Conservation (phyloP, 2,888 invertebrate species). For the Cephus pygmeus region DNA sequence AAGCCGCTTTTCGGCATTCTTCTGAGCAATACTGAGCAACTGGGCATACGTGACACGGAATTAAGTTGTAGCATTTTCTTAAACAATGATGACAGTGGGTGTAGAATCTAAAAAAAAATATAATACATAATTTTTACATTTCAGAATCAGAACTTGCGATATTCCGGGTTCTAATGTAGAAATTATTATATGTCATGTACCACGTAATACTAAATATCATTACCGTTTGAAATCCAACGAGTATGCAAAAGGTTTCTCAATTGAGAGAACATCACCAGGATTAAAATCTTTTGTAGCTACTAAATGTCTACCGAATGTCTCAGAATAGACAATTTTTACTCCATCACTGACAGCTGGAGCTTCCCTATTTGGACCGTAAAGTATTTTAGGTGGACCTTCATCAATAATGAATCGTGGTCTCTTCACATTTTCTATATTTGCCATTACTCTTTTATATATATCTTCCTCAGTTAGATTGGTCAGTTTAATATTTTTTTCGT, state of each 20-base stretch:
- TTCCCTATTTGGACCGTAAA: slow-evolving; percentile 52
- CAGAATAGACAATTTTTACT: slow-evolving; percentile 48
- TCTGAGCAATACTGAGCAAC: slow-evolving; percentile 60
- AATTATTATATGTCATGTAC: too few species aligned
- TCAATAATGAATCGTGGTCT: slow-evolving; percentile 44
- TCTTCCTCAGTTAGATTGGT: slow-evolving; percentile 21
- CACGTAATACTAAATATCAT: neutral
- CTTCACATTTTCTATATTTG: neutral
- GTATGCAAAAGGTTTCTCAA: slow-evolving; percentile 56
- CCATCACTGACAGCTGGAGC: slow-evolving; percentile 54
- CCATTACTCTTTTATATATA: neutral
- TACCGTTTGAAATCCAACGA: slow-evolving; percentile 56
- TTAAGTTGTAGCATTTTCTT: slow-evolving; percentile 54
- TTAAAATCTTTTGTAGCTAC: slow-evolving; percentile 54
- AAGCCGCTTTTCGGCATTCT: slow-evolving; percentile 48
- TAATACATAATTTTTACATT: neutral
- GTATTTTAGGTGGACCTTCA: slow-evolving; percentile 44
- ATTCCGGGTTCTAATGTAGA: neutral
- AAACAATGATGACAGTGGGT: slow-evolving; percentile 62
- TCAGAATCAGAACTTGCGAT: neutral
- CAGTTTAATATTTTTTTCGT: slow-evolving; percentile 22
- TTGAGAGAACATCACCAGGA: slow-evolving; percentile 56
- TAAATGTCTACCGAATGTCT: slow-evolving; percentile 58
- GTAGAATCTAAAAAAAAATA: slow-evolving; percentile 46
- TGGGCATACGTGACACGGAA: slow-evolving; percentile 58